phyloP scores from a whole-genome alignment of 2,797 vertebrate species.

The Ptychobarbus kaznakovi region DNA sequence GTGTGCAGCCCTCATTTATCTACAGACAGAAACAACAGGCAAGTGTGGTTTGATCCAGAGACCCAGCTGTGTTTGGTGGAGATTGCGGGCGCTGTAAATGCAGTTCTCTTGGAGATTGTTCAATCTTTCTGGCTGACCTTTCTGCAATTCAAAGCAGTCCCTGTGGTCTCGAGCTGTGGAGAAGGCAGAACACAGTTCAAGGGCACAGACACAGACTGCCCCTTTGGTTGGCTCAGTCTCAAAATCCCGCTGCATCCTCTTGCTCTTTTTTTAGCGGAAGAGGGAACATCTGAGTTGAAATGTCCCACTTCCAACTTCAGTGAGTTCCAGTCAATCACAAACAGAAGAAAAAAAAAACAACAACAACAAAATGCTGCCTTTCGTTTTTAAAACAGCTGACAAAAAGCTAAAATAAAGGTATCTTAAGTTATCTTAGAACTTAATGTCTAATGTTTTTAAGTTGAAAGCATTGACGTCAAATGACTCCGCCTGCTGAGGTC shows the following conservation, averaged over 20 bases:
- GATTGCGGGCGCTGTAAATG: not conserved
- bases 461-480: too few relatives aligned
- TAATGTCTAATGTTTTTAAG: too few relatives aligned
- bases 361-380: too few relatives aligned
- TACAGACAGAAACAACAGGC: slow-evolving; percentile 1
- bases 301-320: too few relatives aligned
- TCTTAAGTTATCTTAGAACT: too few relatives aligned
- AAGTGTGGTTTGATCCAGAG: slow-evolving; percentile 26
- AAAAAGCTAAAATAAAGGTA: too few relatives aligned
- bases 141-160: slow-evolving; percentile 36
- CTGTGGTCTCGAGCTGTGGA: slow-evolving; percentile 39
- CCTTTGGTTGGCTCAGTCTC: slow-evolving; percentile 35
- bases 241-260: not conserved
- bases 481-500: too few relatives aligned
- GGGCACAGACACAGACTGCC: not conserved
- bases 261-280: not conserved
- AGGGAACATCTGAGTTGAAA: too few relatives aligned
- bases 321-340: too few relatives aligned
- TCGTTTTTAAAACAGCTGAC: too few relatives aligned
- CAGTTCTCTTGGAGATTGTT: slow-evolving; percentile 26
- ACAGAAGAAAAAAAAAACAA: too few relatives aligned
- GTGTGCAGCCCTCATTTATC: not conserved
- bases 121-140: slow-evolving; percentile 43
- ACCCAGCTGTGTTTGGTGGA: slow-evolving; percentile 22
- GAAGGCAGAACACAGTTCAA: slow-evolving; percentile 17